These are phyloP conservation scores for Magallana ariakensis DNA, from an alignment of 1,140 invertebrate genomes.

Conservation along the genomic window DNA sequence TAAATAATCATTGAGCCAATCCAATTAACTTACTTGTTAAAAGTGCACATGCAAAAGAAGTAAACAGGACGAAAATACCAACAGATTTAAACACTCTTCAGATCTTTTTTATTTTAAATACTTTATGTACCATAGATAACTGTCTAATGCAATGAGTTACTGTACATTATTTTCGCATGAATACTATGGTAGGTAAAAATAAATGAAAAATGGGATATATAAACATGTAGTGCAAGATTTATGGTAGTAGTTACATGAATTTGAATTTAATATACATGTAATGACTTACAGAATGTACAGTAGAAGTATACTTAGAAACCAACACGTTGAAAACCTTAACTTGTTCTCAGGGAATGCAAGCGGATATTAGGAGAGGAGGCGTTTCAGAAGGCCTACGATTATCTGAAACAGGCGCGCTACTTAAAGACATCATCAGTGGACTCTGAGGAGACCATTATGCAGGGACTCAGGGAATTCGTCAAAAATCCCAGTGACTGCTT, in stretches of 20 bases:
- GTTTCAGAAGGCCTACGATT: conserved; percentile 77
- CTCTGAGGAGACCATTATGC: conserved; percentile 70
- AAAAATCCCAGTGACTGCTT: conserved; percentile 78
- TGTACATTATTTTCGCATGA: background rate
- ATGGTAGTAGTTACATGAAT: too few relatives aligned
- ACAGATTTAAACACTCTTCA: too few relatives aligned
- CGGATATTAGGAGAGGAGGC: conserved; percentile 71
- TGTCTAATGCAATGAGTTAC: background rate
- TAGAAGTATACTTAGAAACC: too few relatives aligned
- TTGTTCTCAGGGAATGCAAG: conserved; percentile 73
- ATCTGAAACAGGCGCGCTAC: conserved; percentile 73
- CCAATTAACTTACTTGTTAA: too few relatives aligned
- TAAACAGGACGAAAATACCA: too few relatives aligned
- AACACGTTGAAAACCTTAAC: conserved; percentile 51
- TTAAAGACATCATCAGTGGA: conserved; percentile 56
- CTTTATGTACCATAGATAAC: background rate
- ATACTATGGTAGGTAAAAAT: background rate
- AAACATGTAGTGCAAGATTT: too few relatives aligned
- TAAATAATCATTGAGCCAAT: too few relatives aligned
- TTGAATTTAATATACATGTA: background rate
- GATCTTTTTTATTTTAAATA: background rate
- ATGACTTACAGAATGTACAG: too few relatives aligned
- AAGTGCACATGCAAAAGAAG: background rate
- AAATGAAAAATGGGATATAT: too few relatives aligned
- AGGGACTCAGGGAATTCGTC: conserved; percentile 72